Evolutionary conservation across 2,888 invertebrate species (phyloP).

Genomic region (Frankliniella fusca): DNA sequence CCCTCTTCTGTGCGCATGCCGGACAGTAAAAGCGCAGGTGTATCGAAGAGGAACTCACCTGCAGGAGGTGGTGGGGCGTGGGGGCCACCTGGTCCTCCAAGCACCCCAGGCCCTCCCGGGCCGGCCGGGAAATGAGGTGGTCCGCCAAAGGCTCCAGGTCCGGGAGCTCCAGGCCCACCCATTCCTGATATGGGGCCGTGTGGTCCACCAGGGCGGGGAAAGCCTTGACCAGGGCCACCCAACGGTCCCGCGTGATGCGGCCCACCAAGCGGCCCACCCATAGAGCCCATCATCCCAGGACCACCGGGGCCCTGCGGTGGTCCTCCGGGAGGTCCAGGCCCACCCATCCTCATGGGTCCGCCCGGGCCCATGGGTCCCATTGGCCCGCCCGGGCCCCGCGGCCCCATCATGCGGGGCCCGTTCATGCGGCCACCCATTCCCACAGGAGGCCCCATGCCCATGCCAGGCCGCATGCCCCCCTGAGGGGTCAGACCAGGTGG

Average conservation of each 20-base stretch:
- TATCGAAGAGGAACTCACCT: neutral
- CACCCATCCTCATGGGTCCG: neutral
- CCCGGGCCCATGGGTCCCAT: constrained; percentile 7
- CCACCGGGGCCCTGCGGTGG: neutral
- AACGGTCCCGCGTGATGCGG: neutral
- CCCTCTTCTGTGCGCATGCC: no score
- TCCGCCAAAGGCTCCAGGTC: neutral
- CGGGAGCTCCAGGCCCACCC: neutral
- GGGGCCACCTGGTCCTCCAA: neutral
- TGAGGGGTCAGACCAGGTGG: neutral
- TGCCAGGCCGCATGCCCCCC: constrained; percentile 7
- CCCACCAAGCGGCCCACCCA: no score
- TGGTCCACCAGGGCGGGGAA: neutral
- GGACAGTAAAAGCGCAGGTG: no score
- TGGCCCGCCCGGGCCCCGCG: neutral
- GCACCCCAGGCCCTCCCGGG: neutral
- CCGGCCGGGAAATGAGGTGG: neutral
- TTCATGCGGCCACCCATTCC: constrained; percentile 19
- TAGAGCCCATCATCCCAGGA: neutral
- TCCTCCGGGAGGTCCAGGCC: neutral
- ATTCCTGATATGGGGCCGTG: neutral
- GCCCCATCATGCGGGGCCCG: constrained; percentile 1
- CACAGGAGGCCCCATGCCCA: constrained; percentile 4
- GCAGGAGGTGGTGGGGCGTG: neutral
- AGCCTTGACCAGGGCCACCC: constrained; percentile 1